Conservation (phyloP, 2,113 vertebrate genomes). For the chimpanzee (Pan troglodytes) region NHGRI_mPanTro3-v2.1_pri NC_072408.2:50851501-50852000, state of each 20-base stretch:
- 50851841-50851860: slow-evolving; percentile 58
- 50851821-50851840: slow-evolving; percentile 49
- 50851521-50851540: slow-evolving; percentile 50
- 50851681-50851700: slow-evolving; percentile 76
- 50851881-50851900: slow-evolving; percentile 49
- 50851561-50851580: slow-evolving; percentile 79
- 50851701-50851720: slow-evolving; percentile 63
- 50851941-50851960: neutral
- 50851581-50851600: slow-evolving; percentile 77
- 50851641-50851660: slow-evolving; percentile 63
- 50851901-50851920: neutral
- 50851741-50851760: slow-evolving; percentile 1
- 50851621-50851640: slow-evolving; percentile 79
- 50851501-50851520: slow-evolving; percentile 59
- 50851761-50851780: slow-evolving; percentile 50
- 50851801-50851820: slow-evolving; percentile 44
- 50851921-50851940: slow-evolving; percentile 47
- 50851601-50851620: slow-evolving; percentile 74
- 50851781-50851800: neutral
- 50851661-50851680: slow-evolving; percentile 68
- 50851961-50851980: neutral
- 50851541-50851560: slow-evolving; percentile 78
- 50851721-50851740: slow-evolving; percentile 46
- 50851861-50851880: slow-evolving; percentile 60
- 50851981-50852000: slow-evolving; percentile 51